These are phyloP conservation scores for Drosophila arizonae DNA, from an alignment of 1,140 invertebrate species.

Conservation along the genomic window DNA sequence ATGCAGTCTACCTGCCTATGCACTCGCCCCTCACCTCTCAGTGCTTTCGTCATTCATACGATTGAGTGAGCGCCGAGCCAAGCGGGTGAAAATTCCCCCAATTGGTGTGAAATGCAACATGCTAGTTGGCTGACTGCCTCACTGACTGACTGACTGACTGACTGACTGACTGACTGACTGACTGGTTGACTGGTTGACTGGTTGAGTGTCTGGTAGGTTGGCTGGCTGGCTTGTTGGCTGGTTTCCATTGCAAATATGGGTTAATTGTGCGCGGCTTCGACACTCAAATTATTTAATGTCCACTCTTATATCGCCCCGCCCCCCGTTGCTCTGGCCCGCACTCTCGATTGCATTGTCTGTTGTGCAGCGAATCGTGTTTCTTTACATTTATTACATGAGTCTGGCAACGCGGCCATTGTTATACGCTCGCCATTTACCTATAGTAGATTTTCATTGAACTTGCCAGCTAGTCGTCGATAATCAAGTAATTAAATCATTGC, in stretches of 20 bases:
- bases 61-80: conserved; percentile 71
- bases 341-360: conserved; percentile 25
- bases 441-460: conserved; percentile 33
- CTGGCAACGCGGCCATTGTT: conserved; percentile 9
- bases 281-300: conserved; percentile 69
- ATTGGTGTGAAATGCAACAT: conserved; percentile 80
- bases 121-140: conserved; percentile 37
- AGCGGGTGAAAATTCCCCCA: conserved; percentile 58
- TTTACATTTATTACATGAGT: conserved; percentile 43
- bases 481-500: conserved; percentile 53
- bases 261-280: conserved; percentile 76
- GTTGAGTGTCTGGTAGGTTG: background rate
- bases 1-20: conserved; percentile 40
- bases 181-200: conserved; percentile 3
- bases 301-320: conserved; percentile 20
- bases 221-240: conserved; percentile 18
- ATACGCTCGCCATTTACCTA: conserved; percentile 12
- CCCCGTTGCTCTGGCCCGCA: background rate
- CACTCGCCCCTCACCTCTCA: background rate
- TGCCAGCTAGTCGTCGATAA: conserved; percentile 25
- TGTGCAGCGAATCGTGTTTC: conserved; percentile 26
- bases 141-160: conserved; percentile 5
- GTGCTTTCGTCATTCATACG: conserved; percentile 76
- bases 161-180: conserved; percentile 2
- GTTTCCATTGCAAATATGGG: conserved; percentile 69